Evolutionary conservation across 1,140 invertebrate genomes (phyloP), one percentile per base, ranked within the genome.

Genomic region (Bathynomus jamesi): DNA sequence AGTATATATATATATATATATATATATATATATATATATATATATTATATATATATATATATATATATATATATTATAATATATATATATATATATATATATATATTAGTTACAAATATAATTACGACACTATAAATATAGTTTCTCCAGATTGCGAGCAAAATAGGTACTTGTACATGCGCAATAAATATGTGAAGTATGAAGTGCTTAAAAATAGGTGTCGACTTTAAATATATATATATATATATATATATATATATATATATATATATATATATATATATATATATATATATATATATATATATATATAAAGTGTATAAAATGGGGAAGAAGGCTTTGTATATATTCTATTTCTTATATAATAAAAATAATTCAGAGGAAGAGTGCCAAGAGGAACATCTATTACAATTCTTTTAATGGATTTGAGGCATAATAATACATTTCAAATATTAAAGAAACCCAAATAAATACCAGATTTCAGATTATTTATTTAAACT

Each of bases 261-360:
- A 53, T 53, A 53, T 53, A 53, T 53, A 53, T 53, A 53, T 53
- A 53, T 53, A 53, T 53, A 53, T 53, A 53, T 53, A 53, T 53
- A 53, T 53, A 53, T 53, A 53, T 53, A 53, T 53, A 53, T 53
- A 53, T 53, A 53, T 53, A 53, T 53, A 53, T 53, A 53, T 53
- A 53, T 53, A 53, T 53, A 53, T 53, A 53, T 53, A 53, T 53
- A 53, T 53, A 53, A 17, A 53, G 7, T 53, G 21, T 53, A 53
- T 53, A 53, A n/a, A n/a, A n/a, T n/a, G n/a, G n/a, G n/a, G n/a
- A n/a, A n/a, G n/a, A n/a, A n/a, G n/a, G n/a, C n/a, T n/a, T n/a
- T n/a, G n/a, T 40, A 40, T 40, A 8, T 17, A 40, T 40, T 40
- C 17, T 17, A 40, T 40, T 40, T 40, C 32, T 40, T n/a, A n/a